Percentiles rank a stretch among this genome's conserved stretches.
Evolutionary conservation across 1,140 invertebrate species (phyloP).

Genomic region (Dreissena rostriformis): DNA sequence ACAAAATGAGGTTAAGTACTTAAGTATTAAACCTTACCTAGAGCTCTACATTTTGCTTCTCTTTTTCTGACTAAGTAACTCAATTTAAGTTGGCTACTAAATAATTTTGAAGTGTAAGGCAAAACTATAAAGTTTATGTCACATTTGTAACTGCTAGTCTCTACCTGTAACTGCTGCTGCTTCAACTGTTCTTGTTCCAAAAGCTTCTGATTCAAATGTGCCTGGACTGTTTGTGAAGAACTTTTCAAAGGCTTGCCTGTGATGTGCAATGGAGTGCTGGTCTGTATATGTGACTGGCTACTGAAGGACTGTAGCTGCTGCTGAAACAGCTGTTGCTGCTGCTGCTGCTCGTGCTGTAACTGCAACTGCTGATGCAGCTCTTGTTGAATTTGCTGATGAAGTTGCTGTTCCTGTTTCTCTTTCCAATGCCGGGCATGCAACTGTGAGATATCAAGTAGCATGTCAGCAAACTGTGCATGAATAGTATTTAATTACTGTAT

Average conservation of each 20-base stretch:
- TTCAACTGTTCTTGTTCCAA: slow-evolving; percentile 59
- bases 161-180: slow-evolving; percentile 47
- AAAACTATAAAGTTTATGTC: no score
- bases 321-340: slow-evolving; percentile 64
- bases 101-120: no score
- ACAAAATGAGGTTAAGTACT: no score
- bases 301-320: slow-evolving; percentile 63
- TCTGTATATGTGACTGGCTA: no score
- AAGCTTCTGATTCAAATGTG: slow-evolving; percentile 80
- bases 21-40: no score
- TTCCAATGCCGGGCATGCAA: slow-evolving; percentile 52
- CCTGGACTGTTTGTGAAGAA: slow-evolving; percentile 74
- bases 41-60: no score
- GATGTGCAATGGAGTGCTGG: no score
- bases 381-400: slow-evolving; percentile 50
- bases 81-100: no score
- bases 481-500: no score
- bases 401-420: slow-evolving; percentile 53
- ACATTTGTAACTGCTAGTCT: slow-evolving; percentile 49
- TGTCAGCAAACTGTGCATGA: no score
- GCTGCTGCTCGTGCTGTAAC: slow-evolving; percentile 50
- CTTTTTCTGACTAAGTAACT: no score
- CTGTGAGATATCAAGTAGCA: slow-evolving; percentile 34
- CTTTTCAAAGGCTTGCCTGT: no score
- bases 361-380: slow-evolving; percentile 48